These are phyloP conservation scores for Neopelma chrysocephalum DNA, from an alignment of 2,797 vertebrate species.

Conservation along the genomic window DNA sequence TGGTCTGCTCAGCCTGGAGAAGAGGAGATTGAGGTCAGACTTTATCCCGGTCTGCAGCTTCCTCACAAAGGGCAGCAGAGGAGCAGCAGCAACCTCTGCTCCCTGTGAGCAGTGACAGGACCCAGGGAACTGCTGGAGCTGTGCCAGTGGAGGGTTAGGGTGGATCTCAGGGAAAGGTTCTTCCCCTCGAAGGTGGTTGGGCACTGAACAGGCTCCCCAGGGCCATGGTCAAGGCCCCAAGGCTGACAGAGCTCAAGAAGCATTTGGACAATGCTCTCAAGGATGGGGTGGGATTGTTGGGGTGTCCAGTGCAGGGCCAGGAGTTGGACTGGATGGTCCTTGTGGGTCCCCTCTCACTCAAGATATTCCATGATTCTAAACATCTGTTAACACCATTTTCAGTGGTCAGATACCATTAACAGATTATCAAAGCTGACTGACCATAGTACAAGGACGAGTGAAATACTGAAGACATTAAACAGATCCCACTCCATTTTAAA, in stretches of 20 bases:
- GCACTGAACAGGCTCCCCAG: not conserved
- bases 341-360: not conserved
- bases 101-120: not conserved
- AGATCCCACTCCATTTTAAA: not conserved
- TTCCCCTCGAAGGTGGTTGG: not conserved
- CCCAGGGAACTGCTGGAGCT: not conserved
- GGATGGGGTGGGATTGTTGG: too few species aligned
- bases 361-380: not conserved
- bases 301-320: not conserved
- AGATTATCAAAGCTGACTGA: not conserved
- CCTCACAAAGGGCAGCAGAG: not conserved
- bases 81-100: fast-evolving
- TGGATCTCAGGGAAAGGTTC: not conserved
- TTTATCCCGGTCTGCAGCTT: not conserved
- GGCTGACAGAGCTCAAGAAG: not conserved
- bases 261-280: not conserved
- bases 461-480: not conserved
- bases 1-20: not conserved
- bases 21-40: not conserved
- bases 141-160: too few species aligned
- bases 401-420: not conserved
- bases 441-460: not conserved
- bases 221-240: not conserved
- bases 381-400: not conserved
- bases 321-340: not conserved